Evolutionary conservation across 1,140 invertebrate genomes (phyloP), one percentile per base, ranked within the genome.

Genomic region (Drosophila subobscura): DNA sequence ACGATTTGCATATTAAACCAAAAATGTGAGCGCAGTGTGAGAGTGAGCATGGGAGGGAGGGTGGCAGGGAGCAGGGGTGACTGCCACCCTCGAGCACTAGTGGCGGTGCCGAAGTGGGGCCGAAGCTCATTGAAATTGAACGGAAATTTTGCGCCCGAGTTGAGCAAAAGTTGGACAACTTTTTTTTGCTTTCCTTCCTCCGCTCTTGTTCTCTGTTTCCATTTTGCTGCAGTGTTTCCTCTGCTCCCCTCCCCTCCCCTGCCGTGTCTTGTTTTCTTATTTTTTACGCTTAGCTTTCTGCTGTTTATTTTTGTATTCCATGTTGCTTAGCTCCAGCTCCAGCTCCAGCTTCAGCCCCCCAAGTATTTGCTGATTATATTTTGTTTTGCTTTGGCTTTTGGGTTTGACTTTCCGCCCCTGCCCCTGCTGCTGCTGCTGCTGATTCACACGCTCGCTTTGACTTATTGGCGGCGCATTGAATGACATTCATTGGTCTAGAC

Each of bases 381-480:
- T 60, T 59, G 16, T 10, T 45, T 27, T 20, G 16, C 12, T 16
- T 12, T 7, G 2, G 10, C 12, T 29, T 16, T 49, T n/a, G n/a
- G n/a, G n/a, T n/a, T n/a, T n/a, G n/a, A n/a, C n/a, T n/a, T n/a
- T n/a, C n/a, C n/a, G n/a, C 27, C n/a, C 22, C 22, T 12, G 27
- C 23, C 10, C 33, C 16, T 52, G 4, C 41, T 68, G 25, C 29
- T 42, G 52, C 63, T 80, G 16, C 16, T 20, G 16, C 16, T 64
- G 64, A 75, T 83, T 84, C 85, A 72, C 72, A 79, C 76, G 76
- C 65, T 78, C 64, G 61, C 76, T 85, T 83, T 84, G 76, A 84
- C 65, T 76, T 79, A 73, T 64, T 71, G 57, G 66, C 53, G 56
- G 54, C 58, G 63, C 76, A 85, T 72, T 75, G 77, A 85, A 76